Evolutionary conservation across 2,113 vertebrate species (phyloP), one percentile per base, ranked within the genome.

Genomic region (Nematolebias whitei): DNA sequence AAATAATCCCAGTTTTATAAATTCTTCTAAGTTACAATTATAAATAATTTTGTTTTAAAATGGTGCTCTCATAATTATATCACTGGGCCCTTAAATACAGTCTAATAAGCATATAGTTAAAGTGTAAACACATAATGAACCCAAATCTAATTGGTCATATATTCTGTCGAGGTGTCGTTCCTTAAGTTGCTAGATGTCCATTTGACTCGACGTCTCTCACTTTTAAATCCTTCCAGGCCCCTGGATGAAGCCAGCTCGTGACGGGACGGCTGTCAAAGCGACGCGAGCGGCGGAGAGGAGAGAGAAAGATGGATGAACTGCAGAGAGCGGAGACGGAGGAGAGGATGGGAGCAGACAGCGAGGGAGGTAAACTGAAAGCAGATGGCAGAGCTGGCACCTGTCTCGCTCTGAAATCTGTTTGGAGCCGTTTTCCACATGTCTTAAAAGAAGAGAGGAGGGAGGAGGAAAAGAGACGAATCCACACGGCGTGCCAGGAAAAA

Each of bases 381-480:
- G 92, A 94, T 94, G 93, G 92, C 89, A 72, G 73, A 86, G 82
- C 85, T 94, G 93, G 93, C 92, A 93, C 88, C 90, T 90, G 90
- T 89, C 87, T 90, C 71, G 71, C 82, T 81, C 87, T 83, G 61
- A 91, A 92, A 92, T 94, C 92, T 91, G 93, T 92, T 93, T 89
- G 87, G 90, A 93, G 89, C 90, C 84, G 81, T 91, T 91, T 92
- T 92, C 89, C 91, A 92, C 91, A 90, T 92, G 91, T 91, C 89
- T 92, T 88, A 64, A 78, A 85, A 89, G 82, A 66, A 78, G 65
- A 74, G 66, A 71, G 65, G 9, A 65, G 76, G 63, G 74, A 89
- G 74, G 59, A 78, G 9, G 69, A 85, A 87, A 87, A 70, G 71
- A 70, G 71, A 76, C 51, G 83, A 72, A 76, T 74, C 68, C 74